A percentile compares a stretch with the other conserved stretches of the same genome.
These are phyloP conservation scores for Gila orcuttii DNA, from an alignment of 2,113 vertebrate species.

Conservation along the genomic window DNA sequence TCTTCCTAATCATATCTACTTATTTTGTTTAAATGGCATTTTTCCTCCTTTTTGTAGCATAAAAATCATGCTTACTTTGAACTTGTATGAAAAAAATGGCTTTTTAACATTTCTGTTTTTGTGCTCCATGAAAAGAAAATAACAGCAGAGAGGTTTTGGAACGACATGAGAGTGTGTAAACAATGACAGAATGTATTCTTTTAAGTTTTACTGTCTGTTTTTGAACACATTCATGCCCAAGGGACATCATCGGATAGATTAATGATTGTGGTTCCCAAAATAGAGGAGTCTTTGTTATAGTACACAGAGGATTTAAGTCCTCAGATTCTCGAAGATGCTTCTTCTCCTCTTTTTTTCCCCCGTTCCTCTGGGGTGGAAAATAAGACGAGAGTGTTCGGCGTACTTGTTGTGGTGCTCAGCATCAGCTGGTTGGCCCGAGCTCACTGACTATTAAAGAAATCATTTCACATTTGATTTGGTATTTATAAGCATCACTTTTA, in stretches of 20 bases:
- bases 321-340: neutral
- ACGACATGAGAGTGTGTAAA: neutral
- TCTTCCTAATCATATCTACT: neutral
- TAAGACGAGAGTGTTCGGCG: neutral
- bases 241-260: neutral
- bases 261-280: conserved; percentile 13
- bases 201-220: conserved; percentile 4
- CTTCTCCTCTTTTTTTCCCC: neutral
- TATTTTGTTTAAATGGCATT: neutral
- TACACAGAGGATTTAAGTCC: neutral
- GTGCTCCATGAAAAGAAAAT: neutral
- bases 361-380: neutral
- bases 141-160: neutral
- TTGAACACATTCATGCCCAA: neutral
- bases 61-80: neutral
- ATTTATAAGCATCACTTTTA: conserved; percentile 44
- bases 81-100: neutral
- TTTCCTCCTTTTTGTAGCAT: neutral
- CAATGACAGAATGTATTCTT: conserved; percentile 21
- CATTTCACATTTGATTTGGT: conserved; percentile 53
- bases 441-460: conserved; percentile 45
- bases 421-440: conserved; percentile 26
- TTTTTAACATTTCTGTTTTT: neutral
- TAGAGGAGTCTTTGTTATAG: conserved; percentile 29
- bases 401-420: conserved; percentile 1